phyloP scores from a whole-genome alignment of 2,797 vertebrate species.

The Gastrophryne carolinensis region DNA sequence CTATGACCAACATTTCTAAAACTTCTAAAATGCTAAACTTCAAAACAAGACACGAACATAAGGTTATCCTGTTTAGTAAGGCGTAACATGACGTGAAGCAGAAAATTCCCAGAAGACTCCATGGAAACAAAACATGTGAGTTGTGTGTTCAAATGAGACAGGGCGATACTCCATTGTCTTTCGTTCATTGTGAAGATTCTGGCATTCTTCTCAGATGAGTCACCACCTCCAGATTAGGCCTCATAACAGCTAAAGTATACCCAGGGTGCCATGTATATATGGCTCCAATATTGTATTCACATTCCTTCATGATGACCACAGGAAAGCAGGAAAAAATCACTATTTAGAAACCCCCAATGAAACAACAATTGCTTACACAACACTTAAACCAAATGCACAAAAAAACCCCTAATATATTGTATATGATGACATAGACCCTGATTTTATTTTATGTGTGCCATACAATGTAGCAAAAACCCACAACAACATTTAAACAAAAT shows the following conservation, averaged over 20 bases:
- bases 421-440: no score
- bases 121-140: background rate
- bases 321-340: no score
- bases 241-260: slow-evolving; percentile 11
- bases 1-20: background rate
- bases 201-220: slow-evolving; percentile 12
- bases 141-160: slow-evolving; percentile 14
- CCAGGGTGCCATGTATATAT: slow-evolving; percentile 5
- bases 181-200: background rate
- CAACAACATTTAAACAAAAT: no score
- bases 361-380: no score
- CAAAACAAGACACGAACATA: background rate
- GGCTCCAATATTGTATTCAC: background rate
- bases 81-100: background rate
- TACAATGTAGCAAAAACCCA: no score
- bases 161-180: slow-evolving; percentile 13
- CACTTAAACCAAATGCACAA: no score
- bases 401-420: no score
- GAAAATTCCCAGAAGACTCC: background rate
- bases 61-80: background rate
- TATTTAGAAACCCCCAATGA: no score
- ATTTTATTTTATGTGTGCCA: no score
- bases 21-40: background rate
- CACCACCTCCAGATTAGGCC: background rate
- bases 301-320: background rate